A percentile compares a stretch with the other conserved stretches of the same genome.
phyloP scores from a whole-genome alignment of 2,797 vertebrate genomes.

The Darevskia mixta region DNA sequence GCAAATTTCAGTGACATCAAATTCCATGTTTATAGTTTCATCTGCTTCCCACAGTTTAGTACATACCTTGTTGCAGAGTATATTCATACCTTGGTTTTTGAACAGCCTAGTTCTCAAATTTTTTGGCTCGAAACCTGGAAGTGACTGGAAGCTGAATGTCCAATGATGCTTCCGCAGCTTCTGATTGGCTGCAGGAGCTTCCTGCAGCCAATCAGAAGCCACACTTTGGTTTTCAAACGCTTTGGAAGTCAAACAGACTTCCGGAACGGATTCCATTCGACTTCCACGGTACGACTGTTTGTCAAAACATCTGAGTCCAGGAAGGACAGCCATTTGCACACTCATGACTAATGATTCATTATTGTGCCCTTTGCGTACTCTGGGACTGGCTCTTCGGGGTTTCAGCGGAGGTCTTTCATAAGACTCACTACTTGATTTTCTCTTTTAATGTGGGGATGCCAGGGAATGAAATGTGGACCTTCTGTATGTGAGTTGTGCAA shows the following conservation, averaged over 20 bases:
- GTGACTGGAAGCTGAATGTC: too few species aligned
- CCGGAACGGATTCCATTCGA: too few species aligned
- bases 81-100: too few species aligned
- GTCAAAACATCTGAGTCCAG: neutral
- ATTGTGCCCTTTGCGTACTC: neutral
- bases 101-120: too few species aligned
- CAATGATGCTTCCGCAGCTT: too few species aligned
- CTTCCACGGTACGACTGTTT: too few species aligned
- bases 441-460: neutral
- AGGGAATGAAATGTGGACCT: neutral
- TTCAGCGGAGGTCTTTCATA: neutral
- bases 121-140: too few species aligned
- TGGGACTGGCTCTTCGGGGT: neutral
- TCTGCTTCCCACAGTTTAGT: neutral
- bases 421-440: neutral
- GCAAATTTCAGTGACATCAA: neutral
- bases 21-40: neutral
- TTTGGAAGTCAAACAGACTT: too few species aligned
- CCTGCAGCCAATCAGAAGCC: too few species aligned
- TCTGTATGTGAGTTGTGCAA: neutral
- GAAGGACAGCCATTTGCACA: neutral
- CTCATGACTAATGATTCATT: neutral
- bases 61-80: too few species aligned
- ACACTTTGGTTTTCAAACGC: too few species aligned
- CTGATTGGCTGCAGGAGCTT: too few species aligned